Conservation (phyloP, 2,888 invertebrate genomes). For the Cheilosia impressa region DNA sequence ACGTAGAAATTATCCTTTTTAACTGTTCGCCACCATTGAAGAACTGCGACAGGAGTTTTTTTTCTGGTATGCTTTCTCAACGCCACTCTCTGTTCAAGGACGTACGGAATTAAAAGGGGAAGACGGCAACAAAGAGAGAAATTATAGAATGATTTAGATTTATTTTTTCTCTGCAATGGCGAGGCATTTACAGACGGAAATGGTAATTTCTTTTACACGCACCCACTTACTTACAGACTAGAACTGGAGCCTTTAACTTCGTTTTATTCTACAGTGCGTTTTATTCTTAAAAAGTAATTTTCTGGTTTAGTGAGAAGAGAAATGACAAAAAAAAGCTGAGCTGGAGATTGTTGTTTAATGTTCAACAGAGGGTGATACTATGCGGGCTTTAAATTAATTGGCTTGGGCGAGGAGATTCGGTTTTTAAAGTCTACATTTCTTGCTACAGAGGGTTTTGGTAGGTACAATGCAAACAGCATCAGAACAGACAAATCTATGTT, state of each 20-base stretch:
- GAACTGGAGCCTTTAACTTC: conserved; percentile 10
- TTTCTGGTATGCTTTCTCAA: background rate
- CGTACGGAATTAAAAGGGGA: conserved; percentile 15
- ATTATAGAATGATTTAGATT: conserved; percentile 17
- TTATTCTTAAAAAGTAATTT: conserved; percentile 62
- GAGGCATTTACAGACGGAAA: conserved; percentile 38
- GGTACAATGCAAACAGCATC: background rate
- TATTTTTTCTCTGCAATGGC: background rate
- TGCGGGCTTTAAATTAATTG: conserved; percentile 55
- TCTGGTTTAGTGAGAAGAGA: conserved; percentile 32
- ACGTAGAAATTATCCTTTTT: conserved; percentile 4
- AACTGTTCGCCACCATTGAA: conserved; percentile 8
- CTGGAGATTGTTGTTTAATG: conserved; percentile 13
- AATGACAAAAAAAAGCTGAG: conserved; percentile 1
- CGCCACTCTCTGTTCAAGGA: conserved; percentile 31
- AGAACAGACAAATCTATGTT: background rate
- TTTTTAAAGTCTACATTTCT: background rate
- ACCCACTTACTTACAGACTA: background rate
- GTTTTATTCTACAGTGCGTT: conserved; percentile 28
- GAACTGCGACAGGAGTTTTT: conserved; percentile 21
- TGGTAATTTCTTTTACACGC: conserved; percentile 22
- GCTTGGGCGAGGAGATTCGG: conserved; percentile 25
- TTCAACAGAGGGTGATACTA: conserved; percentile 17
- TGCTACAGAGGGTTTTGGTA: background rate
- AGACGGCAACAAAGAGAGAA: conserved; percentile 9